Conservation (phyloP, 2,888 invertebrate species). For the Erannis defoliaria region DNA sequence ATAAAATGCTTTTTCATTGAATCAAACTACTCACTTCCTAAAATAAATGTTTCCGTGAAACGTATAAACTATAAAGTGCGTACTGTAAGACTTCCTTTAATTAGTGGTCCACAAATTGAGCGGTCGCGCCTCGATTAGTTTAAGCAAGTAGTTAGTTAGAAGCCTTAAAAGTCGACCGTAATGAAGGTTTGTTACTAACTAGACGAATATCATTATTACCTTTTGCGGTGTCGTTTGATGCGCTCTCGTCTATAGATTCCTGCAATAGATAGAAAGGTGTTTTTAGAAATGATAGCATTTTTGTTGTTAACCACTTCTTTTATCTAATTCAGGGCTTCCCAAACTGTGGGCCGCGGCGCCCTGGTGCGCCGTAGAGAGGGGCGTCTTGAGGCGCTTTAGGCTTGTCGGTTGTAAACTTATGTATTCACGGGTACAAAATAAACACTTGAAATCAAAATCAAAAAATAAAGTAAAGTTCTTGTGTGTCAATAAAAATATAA, state of each 20-base stretch:
- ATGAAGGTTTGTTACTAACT: constrained; percentile 15
- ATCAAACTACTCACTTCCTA: background rate
- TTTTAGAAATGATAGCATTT: background rate
- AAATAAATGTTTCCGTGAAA: background rate
- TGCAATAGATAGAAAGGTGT: constrained; percentile 54
- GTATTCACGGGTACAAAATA: too few species aligned
- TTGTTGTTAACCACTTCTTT: too few species aligned
- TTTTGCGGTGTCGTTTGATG: constrained; percentile 74
- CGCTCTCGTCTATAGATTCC: constrained; percentile 69
- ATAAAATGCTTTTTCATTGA: background rate
- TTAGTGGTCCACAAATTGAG: background rate
- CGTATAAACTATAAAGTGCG: background rate
- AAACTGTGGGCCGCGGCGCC: too few species aligned
- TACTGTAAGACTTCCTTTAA: constrained; percentile 1
- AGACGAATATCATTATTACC: constrained; percentile 54
- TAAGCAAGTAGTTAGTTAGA: constrained; percentile 14
- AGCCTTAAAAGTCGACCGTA: constrained; percentile 21
- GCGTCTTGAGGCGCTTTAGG: too few species aligned
- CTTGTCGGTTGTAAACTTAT: too few species aligned
- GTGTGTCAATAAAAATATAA: too few species aligned
- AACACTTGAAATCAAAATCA: too few species aligned
- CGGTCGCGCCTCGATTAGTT: background rate
- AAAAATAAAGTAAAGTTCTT: too few species aligned
- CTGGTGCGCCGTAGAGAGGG: too few species aligned
- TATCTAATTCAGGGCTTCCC: too few species aligned